Base-by-base conservation (phyloP, 23 tunicate species). In the Styela plicata region DNA sequence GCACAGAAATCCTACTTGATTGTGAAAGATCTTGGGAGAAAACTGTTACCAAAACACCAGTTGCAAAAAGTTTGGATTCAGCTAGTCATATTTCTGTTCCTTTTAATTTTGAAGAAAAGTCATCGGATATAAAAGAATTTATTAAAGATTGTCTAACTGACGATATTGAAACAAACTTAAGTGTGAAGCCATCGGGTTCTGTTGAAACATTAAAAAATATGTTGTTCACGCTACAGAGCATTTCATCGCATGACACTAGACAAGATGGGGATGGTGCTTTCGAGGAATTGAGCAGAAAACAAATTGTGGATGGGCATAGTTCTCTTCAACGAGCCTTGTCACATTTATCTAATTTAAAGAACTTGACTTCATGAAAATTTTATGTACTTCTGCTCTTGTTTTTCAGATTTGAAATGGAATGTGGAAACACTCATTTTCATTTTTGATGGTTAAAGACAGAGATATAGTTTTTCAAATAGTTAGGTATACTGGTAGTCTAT, bases 151-250 rank as follows among this genome's bases (percentile, higher is more conserved):
- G 71, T 29, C 24, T 67, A 25, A 24, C 30, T 18, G 31, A 67
- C 0, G 31, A 29, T 1, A 29, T 25, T 1, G 24, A 7, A 5
- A 44, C 57, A 44, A 44, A 44, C 57, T 13, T 44, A 5, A 44
- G 57, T 44, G 13, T 13, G 13, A 44, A 44, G 13, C 57, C 57
- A 5, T 67, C 31, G 0, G 71, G 71, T 1, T 67, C 71, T 25
- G 71, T 67, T 17, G 71, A 67, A 67, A 67, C 30, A 67, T 25
- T 18, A 67, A 67, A 67, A 67, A 67, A 67, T 29, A 67, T 67
- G 71, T 16, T 67, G 0, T 67, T 67, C 0, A 67, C 71, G 16
- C 22, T 67, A 29, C 71, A 67, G 31, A 67, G 31, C 16, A 67
- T 67, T 67, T 1, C 71, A 16, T 67, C 2, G 22, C n/a, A 67